Conservation (phyloP, 2,797 vertebrate genomes). For the Pempheris klunzingeri region DNA sequence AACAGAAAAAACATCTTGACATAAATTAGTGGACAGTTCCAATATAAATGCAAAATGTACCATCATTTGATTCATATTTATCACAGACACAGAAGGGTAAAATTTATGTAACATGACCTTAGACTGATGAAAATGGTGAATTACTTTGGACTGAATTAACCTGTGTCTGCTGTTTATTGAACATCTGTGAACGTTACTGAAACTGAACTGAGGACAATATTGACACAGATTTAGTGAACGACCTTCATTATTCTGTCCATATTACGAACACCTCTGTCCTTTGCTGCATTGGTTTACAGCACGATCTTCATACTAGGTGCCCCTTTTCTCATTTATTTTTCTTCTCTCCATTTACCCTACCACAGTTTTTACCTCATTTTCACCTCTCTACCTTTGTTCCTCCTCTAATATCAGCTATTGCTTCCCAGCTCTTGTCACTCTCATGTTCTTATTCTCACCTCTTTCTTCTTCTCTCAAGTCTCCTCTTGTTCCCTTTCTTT, state of each 20-base stretch:
- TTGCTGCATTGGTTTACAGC: constrained; percentile 19
- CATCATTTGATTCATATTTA: not conserved
- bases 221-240: constrained; percentile 7
- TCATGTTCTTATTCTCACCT: constrained; percentile 22
- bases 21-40: no score
- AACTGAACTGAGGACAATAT: constrained; percentile 9
- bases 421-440: constrained; percentile 23
- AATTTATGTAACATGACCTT: no score
- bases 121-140: no score
- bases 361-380: constrained; percentile 38
- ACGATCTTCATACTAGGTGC: constrained; percentile 8
- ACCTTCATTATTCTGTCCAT: constrained; percentile 22
- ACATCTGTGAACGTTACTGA: no score
- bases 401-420: constrained; percentile 50
- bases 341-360: constrained; percentile 14
- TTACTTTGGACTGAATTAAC: no score
- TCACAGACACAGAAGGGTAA: no score
- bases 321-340: constrained; percentile 23
- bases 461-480: constrained; percentile 16
- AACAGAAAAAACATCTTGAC: no score
- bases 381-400: constrained; percentile 25
- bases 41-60: no score
- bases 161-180: no score
- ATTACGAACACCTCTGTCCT: constrained; percentile 24
- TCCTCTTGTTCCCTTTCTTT: constrained; percentile 26